Evolutionary conservation across 35 echinoderm and acorn worm genomes (phyloP).

Genomic region (Ophioderma brevispina): DNA sequence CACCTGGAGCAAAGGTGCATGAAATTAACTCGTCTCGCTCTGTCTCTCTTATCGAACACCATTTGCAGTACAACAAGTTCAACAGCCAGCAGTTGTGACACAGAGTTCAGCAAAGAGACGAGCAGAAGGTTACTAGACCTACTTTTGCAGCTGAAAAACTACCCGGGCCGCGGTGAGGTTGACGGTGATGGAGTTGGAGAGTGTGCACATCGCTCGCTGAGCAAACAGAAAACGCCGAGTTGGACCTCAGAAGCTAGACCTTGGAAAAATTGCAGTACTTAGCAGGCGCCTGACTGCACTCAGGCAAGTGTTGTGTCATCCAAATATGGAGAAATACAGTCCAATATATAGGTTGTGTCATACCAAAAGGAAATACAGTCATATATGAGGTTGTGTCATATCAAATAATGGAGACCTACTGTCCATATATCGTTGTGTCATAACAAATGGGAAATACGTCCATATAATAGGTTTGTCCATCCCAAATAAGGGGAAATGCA

Average conservation of each 20-base stretch:
- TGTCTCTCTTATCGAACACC: no score
- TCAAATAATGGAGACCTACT: no score
- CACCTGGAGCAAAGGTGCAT: no score
- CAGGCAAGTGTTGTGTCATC: constrained; percentile 70
- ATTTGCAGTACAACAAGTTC: constrained; percentile 95
- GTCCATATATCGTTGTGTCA: no score
- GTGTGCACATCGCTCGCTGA: constrained; percentile 81
- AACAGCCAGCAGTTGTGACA: constrained; percentile 92
- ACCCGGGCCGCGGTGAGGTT: constrained; percentile 85
- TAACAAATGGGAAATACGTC: no score
- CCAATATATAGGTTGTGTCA: no score
- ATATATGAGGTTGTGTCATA: no score
- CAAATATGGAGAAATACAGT: no score
- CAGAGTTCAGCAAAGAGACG: constrained; percentile 88
- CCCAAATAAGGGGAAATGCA: no score
- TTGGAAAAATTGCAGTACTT: constrained; percentile 96
- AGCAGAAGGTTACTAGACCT: constrained; percentile 85
- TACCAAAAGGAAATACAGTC: no score
- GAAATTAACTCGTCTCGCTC: no score
- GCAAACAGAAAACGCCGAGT: constrained; percentile 47
- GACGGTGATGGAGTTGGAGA: constrained; percentile 96
- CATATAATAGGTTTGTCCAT: no score
- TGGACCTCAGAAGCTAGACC: constrained; percentile 78
- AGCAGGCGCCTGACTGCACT: constrained; percentile 93
- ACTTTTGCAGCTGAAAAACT: constrained; percentile 96